Evolutionary conservation across 2,797 vertebrate genomes (phyloP), one percentile per base, ranked within the genome.

Genomic region (Heterohyrax brucei): DNA sequence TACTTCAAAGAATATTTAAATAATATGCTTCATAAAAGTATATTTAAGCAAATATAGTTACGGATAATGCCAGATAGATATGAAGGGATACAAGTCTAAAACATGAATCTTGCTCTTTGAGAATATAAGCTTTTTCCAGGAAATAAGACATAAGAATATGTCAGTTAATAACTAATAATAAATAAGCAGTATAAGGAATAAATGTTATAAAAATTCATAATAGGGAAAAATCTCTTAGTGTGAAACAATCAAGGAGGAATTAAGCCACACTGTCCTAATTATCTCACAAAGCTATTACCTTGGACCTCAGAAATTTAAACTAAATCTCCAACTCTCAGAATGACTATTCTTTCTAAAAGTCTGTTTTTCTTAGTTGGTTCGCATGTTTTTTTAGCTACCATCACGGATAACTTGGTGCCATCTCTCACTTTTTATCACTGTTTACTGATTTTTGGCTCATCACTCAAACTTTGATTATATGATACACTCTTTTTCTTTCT

Each of bases 101-200:
- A 77, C 46, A 59, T 14, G 78, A 44, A 6, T 78, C 28, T 94
- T 75, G 22, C 14, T 75, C 53, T 95, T 86, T 39, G 28, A 39
- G 50, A 89, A 7, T 28, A 13, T 22, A 86, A 82, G 92, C 13
- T 91, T 9, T 84, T 72, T 95, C 77, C 30, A 30, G 30, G 86
- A 87, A 95, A 75, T 93, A 93, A 89, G 61, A 91, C 33, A 70
- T 95, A 59, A 94, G 46, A 92, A 61, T 92, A 59, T 48, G 12
- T 87, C 44, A 82, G 5, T 94, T 94, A 84, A 72, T 89, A 94
- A 75, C 68, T 82, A 79, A 89, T 77, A 70, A 50, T 70, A 75
- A 93, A 77, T 33, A 14, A 84, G 30, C 72, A 46, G 12, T 56
- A 73, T 2, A 76, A 84, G 28, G 46, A 95, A 56, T 78, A 95